These are phyloP conservation scores for Drosophila auraria DNA, from an alignment of 1,140 invertebrate genomes.

Conservation along the genomic window DNA sequence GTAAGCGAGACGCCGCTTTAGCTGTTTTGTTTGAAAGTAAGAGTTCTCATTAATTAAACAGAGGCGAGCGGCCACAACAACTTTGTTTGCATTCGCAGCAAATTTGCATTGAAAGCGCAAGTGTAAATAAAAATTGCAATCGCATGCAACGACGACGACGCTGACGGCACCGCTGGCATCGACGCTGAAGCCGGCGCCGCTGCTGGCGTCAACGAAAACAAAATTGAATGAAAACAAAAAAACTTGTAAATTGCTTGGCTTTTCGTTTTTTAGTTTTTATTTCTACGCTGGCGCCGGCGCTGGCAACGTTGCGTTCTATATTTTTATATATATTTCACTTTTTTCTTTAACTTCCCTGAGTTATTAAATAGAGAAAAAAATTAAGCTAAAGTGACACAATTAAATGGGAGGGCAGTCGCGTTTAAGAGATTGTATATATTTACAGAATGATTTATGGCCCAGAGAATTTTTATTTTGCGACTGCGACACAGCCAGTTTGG, in stretches of 20 bases:
- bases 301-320: conserved; percentile 44
- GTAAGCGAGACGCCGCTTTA: conserved; percentile 56
- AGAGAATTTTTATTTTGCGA: neutral
- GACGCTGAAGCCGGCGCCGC: conserved; percentile 22
- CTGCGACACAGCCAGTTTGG: neutral
- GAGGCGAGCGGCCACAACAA: conserved; percentile 27
- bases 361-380: conserved; percentile 24
- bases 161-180: conserved; percentile 3
- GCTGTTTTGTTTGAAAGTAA: conserved; percentile 63
- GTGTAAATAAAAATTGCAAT: conserved; percentile 76
- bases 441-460: conserved; percentile 26
- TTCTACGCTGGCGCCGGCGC: conserved; percentile 43
- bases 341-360: conserved; percentile 12
- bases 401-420: conserved; percentile 7
- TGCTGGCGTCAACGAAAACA: conserved; percentile 51
- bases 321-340: neutral
- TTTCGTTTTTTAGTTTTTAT: conserved; percentile 10
- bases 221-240: conserved; percentile 41
- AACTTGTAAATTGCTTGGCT: conserved; percentile 35
- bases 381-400: conserved; percentile 32
- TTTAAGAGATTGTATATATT: conserved; percentile 16
- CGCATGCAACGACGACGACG: conserved; percentile 33
- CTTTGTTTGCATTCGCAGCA: conserved; percentile 57
- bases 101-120: conserved; percentile 80
- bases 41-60: conserved; percentile 79